phyloP scores from a whole-genome alignment of 2,113 vertebrate genomes.

The Entelurus aequoreus region DNA sequence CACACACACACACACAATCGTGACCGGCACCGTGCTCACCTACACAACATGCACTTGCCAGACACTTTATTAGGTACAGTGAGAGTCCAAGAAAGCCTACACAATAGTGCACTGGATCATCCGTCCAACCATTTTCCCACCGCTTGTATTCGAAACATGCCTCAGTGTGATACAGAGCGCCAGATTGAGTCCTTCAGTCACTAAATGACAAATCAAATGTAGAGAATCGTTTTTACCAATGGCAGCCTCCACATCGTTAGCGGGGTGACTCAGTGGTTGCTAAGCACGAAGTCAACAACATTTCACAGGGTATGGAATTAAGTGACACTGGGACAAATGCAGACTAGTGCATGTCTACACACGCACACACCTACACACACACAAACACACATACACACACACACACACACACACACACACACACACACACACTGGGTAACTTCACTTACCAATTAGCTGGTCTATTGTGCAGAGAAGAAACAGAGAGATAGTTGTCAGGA shows the following conservation, averaged over 20 bases:
- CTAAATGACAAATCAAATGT: too few species aligned
- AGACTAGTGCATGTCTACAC: background rate
- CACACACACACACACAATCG: background rate
- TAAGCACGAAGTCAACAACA: slow-evolving; percentile 10
- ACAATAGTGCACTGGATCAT: too few species aligned
- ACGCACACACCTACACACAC: background rate
- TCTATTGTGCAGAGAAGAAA: slow-evolving; percentile 6
- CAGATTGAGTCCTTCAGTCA: too few species aligned
- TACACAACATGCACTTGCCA: slow-evolving; percentile 18
- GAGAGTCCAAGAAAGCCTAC: background rate
- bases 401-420: background rate
- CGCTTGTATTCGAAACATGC: too few species aligned
- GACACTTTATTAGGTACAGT: background rate
- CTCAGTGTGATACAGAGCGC: too few species aligned
- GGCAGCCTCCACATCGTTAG: background rate
- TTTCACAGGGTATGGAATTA: slow-evolving; percentile 14
- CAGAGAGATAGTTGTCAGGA: slow-evolving; percentile 1
- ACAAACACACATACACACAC: background rate
- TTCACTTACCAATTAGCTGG: slow-evolving; percentile 39
- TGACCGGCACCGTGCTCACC: slow-evolving; percentile 11
- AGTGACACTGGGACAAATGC: too few species aligned
- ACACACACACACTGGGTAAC: background rate
- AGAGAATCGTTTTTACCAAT: too few species aligned
- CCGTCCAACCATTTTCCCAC: too few species aligned
- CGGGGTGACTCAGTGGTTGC: slow-evolving; percentile 38